Evolutionary conservation across 1,140 invertebrate genomes (phyloP).

Genomic region (Aethina tumida): DNA sequence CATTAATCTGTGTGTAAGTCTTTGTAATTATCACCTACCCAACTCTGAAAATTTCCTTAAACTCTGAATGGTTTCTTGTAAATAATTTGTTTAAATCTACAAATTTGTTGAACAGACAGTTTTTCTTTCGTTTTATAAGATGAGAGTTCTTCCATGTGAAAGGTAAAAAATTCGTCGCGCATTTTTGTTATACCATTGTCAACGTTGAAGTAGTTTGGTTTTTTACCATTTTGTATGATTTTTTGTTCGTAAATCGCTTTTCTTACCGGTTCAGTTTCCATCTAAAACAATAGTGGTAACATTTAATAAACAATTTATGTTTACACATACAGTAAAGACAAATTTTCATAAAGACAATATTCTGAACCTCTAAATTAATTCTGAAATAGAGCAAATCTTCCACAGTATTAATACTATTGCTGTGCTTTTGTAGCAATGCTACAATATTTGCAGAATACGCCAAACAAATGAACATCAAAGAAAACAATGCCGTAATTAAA

Average conservation of each 20-base stretch:
- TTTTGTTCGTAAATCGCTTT: conserved; percentile 49
- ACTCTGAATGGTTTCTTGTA: no score
- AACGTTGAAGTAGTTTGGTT: conserved; percentile 42
- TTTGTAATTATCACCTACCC: no score
- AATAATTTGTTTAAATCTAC: conserved; percentile 48
- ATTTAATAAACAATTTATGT: no score
- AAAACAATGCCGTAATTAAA: conserved; percentile 24
- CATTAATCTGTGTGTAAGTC: no score
- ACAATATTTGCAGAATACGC: conserved; percentile 36
- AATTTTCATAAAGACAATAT: conserved; percentile 45
- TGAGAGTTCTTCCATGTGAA: conserved; percentile 48
- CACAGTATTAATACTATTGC: conserved; percentile 35
- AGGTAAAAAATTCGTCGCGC: conserved; percentile 48
- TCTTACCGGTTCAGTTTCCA: conserved; percentile 40
- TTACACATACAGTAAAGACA: no score
- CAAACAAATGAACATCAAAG: conserved; percentile 31
- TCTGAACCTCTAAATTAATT: conserved; percentile 45
- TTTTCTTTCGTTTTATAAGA: no score
- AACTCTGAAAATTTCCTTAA: no score
- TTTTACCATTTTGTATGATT: conserved; percentile 42
- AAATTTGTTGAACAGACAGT: no score
- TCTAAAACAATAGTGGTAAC: no score
- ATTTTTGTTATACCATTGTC: conserved; percentile 46
- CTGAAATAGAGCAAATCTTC: conserved; percentile 40
- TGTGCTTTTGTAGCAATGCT: conserved; percentile 38